phyloP scores from a whole-genome alignment of 2,113 vertebrate species.

The Oophaga pumilio region DNA sequence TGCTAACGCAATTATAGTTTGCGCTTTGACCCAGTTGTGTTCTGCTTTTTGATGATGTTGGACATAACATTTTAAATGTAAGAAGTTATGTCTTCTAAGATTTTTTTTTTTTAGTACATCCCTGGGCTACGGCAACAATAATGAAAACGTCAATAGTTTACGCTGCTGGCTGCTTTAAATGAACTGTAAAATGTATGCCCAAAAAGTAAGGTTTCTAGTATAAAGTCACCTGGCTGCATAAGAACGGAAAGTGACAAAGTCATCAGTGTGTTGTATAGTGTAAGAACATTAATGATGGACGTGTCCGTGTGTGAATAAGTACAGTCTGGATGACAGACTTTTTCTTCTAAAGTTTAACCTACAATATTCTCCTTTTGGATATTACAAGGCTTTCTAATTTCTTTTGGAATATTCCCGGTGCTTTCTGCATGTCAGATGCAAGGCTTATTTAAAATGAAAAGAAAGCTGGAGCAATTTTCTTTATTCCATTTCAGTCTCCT shows the following conservation, averaged over 20 bases:
- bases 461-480: constrained; percentile 87
- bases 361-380: constrained; percentile 66
- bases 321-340: constrained; percentile 12
- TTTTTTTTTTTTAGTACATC: too few relatives aligned
- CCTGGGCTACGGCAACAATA: too few relatives aligned
- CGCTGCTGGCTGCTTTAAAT: too few relatives aligned
- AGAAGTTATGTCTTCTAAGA: too few relatives aligned
- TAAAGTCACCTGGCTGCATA: too few relatives aligned
- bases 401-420: constrained; percentile 75
- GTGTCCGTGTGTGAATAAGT: constrained; percentile 49
- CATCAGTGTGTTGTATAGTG: background rate
- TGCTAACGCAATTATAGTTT: too few relatives aligned
- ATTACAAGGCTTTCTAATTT: constrained; percentile 57
- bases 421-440: constrained; percentile 82
- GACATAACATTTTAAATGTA: too few relatives aligned
- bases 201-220: too few relatives aligned
- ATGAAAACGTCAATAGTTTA: too few relatives aligned
- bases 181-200: too few relatives aligned
- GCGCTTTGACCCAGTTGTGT: too few relatives aligned
- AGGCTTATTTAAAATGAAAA: constrained; percentile 87
- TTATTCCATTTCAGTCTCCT: constrained; percentile 86
- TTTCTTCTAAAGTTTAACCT: constrained; percentile 36
- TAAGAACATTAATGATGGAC: background rate
- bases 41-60: too few relatives aligned
- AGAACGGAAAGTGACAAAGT: background rate